Conservation (phyloP, 2,797 vertebrate genomes). For the Squalus acanthias region DNA sequence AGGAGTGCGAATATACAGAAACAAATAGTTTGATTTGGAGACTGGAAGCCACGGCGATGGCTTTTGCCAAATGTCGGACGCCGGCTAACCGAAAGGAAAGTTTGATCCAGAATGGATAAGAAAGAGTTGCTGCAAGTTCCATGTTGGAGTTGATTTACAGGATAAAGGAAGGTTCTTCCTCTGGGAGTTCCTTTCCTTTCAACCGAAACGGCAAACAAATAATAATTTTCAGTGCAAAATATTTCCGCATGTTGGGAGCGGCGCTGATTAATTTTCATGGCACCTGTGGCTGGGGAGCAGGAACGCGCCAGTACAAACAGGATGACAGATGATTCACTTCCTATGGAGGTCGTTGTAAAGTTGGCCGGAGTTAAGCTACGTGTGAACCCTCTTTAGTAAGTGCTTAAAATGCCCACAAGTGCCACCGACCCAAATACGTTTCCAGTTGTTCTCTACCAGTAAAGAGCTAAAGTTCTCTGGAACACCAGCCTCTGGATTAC, state of each 20-base stretch:
- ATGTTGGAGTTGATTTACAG: neutral
- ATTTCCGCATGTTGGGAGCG: neutral
- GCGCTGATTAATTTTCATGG: conserved; percentile 1
- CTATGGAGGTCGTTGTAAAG: neutral
- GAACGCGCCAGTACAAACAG: neutral
- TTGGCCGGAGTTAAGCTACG: neutral
- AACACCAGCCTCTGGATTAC: neutral
- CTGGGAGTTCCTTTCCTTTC: neutral
- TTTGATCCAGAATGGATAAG: neutral
- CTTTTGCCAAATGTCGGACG: too few species aligned
- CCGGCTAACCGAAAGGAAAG: neutral
- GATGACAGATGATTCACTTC: conserved; percentile 4
- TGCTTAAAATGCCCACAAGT: neutral
- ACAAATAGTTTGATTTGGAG: neutral
- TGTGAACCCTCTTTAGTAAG: neutral
- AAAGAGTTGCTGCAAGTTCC: neutral
- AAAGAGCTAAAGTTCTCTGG: neutral
- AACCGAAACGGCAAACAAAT: neutral
- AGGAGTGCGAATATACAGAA: neutral
- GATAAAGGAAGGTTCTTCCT: neutral
- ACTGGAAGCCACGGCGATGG: neutral
- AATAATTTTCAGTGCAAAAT: neutral
- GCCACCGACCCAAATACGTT: neutral
- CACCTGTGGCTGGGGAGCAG: neutral
- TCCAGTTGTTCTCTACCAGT: neutral